Evolutionary conservation across 2,797 vertebrate genomes (phyloP), one percentile per base, ranked within the genome.

Genomic region (Nannoperca australis): DNA sequence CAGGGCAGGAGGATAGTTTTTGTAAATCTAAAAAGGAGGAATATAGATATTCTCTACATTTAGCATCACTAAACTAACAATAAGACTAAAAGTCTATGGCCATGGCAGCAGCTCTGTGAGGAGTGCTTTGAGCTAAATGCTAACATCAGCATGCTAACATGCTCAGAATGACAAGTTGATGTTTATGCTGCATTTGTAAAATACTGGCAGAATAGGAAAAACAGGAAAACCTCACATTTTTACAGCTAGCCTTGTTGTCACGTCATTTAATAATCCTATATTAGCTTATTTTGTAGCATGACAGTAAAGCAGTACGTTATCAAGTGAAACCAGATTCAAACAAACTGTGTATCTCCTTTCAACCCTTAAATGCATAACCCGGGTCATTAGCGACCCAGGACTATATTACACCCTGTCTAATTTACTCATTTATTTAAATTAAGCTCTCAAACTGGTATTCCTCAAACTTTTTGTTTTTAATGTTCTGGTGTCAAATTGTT

Each of bases 161-260:
- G 38, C 13, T 47, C 49, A 54, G 22, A 54, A 11, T 42, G 24
- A 55, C n/a, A 36, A 49, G 42, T 0, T n/a, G 7, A 40, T 51
- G 18, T 51, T 61, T 51, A 30, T 45, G 15, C 59, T 62, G 59
- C 40, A 44, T 61, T 61, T 44, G 59, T 11, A 4, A 62, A 62
- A 45, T 45, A 42, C 30, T 45, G 2, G 7, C 22, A 44, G 22
- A 61, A 44, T 27, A 17, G 15, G 8, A 61, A 42, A 7, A 18
- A 17, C 22, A 42, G 15, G 22, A 59, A 59, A 59, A 13, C 11
- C 20, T 38, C 6, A 10, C 18, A 5, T 42, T 61, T 2, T 10
- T 17, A 18, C 42, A 18, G 44, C 44, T 18, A 47, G 7, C 45
- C 7, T 45, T 45, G 42, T 44, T 2, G 14, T 5, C 15, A 45